Evolutionary conservation across 2,888 invertebrate species (phyloP), one percentile per base, ranked within the genome.

Genomic region (Bibio marci): DNA sequence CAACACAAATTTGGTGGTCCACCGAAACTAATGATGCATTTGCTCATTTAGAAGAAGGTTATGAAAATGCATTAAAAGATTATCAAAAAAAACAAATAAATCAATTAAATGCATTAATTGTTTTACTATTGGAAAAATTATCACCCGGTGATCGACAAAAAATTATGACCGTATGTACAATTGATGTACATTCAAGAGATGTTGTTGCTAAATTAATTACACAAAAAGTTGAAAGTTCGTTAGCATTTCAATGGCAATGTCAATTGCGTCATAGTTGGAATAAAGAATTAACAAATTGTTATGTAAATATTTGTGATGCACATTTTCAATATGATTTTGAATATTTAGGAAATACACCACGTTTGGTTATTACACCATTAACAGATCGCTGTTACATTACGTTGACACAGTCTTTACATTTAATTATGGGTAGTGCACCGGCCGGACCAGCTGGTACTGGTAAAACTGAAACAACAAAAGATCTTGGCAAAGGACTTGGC

Each of bases 301-400:
- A 73, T 56, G 90, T 82, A 1, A 90, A 92, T 57, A 94, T 94
- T 52, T 94, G 94, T 56, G 94, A 94, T 56, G 94, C 92, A 1
- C 80, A 85, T 55, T 91, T 94, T 33, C 64, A 74, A 26, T 94
- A 94, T 58, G 80, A 80, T 48, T 87, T 94, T 55, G 94, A 95
- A 57, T 95, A 94, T 59, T 67, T 94, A 44, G 94, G 94, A 3
- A 92, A 91, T 57, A 88, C 90, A 2, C 86, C 91, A 1, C 74
- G 94, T 42, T 70, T 94, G 39, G 94, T 94, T 19, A 91, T 94
- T 50, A 94, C 94, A 3, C 94, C 92, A 1, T 63, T 94, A 30
- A 94, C 92, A 25, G 92, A 94, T 67, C 75, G 92, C 45, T 94
- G 92, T 57, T 94, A 94, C 60, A 94, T 94, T 44, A 94, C 92